Percentiles rank a stretch among this genome's conserved stretches.
phyloP scores from a whole-genome alignment of 2,888 invertebrate genomes.

The Polydesmus complanatus region DNA sequence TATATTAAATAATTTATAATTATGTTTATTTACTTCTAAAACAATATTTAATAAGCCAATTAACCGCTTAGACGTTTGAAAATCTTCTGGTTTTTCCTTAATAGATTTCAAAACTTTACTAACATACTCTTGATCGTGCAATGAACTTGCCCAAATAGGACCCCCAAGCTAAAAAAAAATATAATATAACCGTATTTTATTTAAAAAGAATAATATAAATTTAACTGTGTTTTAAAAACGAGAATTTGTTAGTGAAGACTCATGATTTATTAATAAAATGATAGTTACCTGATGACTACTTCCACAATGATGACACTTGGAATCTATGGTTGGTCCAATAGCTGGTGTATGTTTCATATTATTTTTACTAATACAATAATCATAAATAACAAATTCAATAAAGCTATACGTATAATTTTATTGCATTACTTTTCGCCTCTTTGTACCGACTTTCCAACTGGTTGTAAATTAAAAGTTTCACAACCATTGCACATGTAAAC shows the following conservation, averaged over 20 bases:
- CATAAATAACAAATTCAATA: too few species aligned
- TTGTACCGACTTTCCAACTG: constrained; percentile 44
- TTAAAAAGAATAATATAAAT: not conserved
- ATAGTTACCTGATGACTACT: constrained; percentile 53
- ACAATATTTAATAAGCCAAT: constrained; percentile 67
- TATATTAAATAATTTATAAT: constrained; percentile 7
- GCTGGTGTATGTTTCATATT: constrained; percentile 58
- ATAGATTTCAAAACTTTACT: constrained; percentile 42
- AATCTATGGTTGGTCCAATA: constrained; percentile 49
- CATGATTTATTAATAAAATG: not conserved
- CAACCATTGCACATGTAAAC: constrained; percentile 86
- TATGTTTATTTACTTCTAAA: constrained; percentile 28
- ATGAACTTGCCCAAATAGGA: constrained; percentile 80
- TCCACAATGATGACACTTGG: constrained; percentile 59
- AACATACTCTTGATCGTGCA: constrained; percentile 70
- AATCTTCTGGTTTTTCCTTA: constrained; percentile 34
- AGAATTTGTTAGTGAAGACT: too few species aligned
- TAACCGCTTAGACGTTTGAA: constrained; percentile 57
- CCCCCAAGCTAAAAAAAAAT: constrained; percentile 56
- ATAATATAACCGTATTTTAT: constrained; percentile 13
- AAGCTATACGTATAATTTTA: constrained; percentile 27
- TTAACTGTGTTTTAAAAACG: not conserved
- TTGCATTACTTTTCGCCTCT: too few species aligned
- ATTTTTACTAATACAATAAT: too few species aligned
- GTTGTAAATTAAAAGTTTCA: constrained; percentile 60